Base-by-base conservation (phyloP, 2,797 vertebrate species). In the Hephaestus fuliginosus region DNA sequence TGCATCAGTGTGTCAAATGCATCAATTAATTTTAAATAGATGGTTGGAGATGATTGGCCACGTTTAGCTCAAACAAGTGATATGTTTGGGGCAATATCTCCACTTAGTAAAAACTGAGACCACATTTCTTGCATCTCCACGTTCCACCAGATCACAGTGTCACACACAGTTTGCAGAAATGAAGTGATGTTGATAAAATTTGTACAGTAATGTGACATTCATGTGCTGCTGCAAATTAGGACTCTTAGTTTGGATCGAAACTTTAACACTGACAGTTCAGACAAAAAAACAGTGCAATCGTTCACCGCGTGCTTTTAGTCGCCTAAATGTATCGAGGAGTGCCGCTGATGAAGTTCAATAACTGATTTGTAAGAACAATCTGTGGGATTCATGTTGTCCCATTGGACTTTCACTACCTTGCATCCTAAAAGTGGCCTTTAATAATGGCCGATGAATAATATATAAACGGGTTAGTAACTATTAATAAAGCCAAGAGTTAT, bases 401-500 rank as follows among this genome's bases (percentile, higher is more conserved):
- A 10, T 6, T 25, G 20, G 13, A 43, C 30, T 33, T 44, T n/a
- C 10, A 11, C 43, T 1, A 36, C 28, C 52, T 28, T 14, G 8
- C 25, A 11, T 7, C 52, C 20, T 15, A 36, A 49, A 66, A 51
- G n/a, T 46, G 33, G 41, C 33, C 53, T 49, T 48, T 57, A 66
- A 66, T 41, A 51, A 67, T 6, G 10, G 10, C 18, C 30, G 4
- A 51, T 67, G 55, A 60, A 30, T 61, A 62, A 67, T 44, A n/a
- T 48, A 9, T 53, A 33, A 73, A 67, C 15, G 14, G 48, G 18
- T 39, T 36, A 14, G 20, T 5, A 57, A 48, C 55, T 46, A 61
- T 48, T 73, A 67, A 61, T 44, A 52, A 73, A 73, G 36, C 15
- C 11, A 36, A 55, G 70, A 61, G 20, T 62, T 61, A 41, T 18